These are phyloP conservation scores for Steinernema feltiae DNA, from an alignment of 1,140 invertebrate species.

Conservation along the genomic window DNA sequence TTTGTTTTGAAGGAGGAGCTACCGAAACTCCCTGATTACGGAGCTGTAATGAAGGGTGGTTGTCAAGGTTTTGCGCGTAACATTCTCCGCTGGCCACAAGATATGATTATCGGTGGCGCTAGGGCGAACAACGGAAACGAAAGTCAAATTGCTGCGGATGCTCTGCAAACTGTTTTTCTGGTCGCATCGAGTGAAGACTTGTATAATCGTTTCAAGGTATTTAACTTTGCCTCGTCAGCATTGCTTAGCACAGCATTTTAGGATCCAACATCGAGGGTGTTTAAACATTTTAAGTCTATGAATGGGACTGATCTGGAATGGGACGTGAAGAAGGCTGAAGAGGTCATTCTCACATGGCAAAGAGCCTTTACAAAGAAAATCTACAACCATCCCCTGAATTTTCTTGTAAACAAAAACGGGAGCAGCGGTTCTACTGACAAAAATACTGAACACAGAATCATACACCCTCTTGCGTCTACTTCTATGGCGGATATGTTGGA, in stretches of 20 bases:
- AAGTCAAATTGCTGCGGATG: constrained; percentile 57
- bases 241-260: not conserved
- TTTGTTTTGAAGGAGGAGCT: constrained; percentile 17
- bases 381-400: constrained; percentile 62
- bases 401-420: constrained; percentile 11
- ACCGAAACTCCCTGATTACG: constrained; percentile 71
- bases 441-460: constrained; percentile 65
- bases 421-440: constrained; percentile 22
- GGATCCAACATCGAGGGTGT: not conserved
- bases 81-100: constrained; percentile 94
- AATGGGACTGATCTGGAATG: constrained; percentile 62
- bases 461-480: constrained; percentile 83
- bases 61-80: constrained; percentile 94
- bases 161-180: constrained; percentile 86
- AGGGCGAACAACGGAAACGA: constrained; percentile 52
- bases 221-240: not conserved
- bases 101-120: constrained; percentile 83
- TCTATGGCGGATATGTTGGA: constrained; percentile 79
- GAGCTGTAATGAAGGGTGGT: constrained; percentile 80
- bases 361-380: constrained; percentile 74
- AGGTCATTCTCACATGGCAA: constrained; percentile 83
- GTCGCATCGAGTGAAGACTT: constrained; percentile 60
- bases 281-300: not conserved
- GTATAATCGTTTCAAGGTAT: constrained; percentile 44
- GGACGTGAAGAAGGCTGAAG: constrained; percentile 79